A percentile compares a stretch with the other conserved stretches of the same genome.
phyloP scores from a whole-genome alignment of 2,113 vertebrate genomes.

The Conger conger region DNA sequence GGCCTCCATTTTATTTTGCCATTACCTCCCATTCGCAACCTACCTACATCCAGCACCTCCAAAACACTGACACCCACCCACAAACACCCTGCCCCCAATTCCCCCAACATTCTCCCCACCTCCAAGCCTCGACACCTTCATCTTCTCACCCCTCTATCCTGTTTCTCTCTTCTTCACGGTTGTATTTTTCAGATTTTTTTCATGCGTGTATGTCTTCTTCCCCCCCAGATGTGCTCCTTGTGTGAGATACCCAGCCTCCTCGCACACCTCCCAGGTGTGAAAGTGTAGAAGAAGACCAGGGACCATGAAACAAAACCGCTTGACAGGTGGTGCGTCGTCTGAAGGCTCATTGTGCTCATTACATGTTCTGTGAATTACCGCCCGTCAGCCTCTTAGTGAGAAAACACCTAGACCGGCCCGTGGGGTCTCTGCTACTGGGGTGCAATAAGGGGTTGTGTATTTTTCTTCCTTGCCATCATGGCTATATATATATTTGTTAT shows the following conservation, averaged over 20 bases:
- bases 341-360: background rate
- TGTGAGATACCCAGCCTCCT: background rate
- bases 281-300: background rate
- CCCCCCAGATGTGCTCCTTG: background rate
- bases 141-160: background rate
- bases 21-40: background rate
- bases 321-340: slow-evolving; percentile 1
- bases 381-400: background rate
- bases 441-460: too few relatives aligned
- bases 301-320: background rate
- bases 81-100: background rate
- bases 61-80: background rate
- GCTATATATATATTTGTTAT: too few relatives aligned
- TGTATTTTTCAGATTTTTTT: background rate
- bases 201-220: background rate
- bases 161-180: background rate
- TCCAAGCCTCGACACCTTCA: background rate
- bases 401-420: background rate
- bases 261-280: background rate
- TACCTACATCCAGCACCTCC: background rate
- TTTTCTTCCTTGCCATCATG: too few relatives aligned
- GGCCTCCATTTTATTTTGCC: background rate
- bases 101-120: background rate
- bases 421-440: too few relatives aligned
- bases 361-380: background rate